Evolutionary conservation across 2,797 vertebrate genomes (phyloP), one percentile per base, ranked within the genome.

Genomic region (Phalloptychus januarius): DNA sequence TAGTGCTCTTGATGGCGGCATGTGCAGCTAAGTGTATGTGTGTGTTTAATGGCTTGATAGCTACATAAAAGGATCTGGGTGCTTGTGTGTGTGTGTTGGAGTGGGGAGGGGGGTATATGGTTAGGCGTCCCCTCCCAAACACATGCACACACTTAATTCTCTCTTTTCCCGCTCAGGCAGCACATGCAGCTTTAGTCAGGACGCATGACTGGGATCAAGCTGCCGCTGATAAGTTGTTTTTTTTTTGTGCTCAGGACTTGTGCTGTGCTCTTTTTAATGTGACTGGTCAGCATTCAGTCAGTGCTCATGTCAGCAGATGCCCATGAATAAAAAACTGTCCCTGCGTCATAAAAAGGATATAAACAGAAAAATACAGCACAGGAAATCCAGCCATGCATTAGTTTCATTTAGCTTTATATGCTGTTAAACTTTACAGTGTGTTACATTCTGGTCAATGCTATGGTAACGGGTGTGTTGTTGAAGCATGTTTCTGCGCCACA

Each of bases 181-280:
- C 48, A 63, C 76, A 82, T 54, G 75, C 79, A 82, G 88, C 73
- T 81, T 91, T 87, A 93, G 88, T 86, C 88, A 76, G 25, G 75
- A 88, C 74, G n/a, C 92, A 89, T 93, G 92, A 93, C 92, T 85
- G 8, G 90, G 92, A 91, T 93, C 86, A 91, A 88, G 88, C 83
- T 85, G 70, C 78, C 80, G 79, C 82, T 87, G 77, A 65, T 36
- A 44, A 77, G n/a, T n/a, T 44, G 31, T 56, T 73, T 33, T 38
- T 58, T 40, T 50, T 71, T 75, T 52, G 50, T 73, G 75, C 76
- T 78, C 28, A 20, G 44, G 56, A 72, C 16, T 77, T 74, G 71
- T 82, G 33, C 33, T 81, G 20, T 82, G 50, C 48, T 71, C 25
- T 79, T 84, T 83, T 76, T 79, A 80, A 87, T 80, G 81, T 73